These are phyloP conservation scores for Pelagia noctiluca DNA, from an alignment of 30 jellyfish, hydroid and myxozoan genomes.

Conservation along the genomic window DNA sequence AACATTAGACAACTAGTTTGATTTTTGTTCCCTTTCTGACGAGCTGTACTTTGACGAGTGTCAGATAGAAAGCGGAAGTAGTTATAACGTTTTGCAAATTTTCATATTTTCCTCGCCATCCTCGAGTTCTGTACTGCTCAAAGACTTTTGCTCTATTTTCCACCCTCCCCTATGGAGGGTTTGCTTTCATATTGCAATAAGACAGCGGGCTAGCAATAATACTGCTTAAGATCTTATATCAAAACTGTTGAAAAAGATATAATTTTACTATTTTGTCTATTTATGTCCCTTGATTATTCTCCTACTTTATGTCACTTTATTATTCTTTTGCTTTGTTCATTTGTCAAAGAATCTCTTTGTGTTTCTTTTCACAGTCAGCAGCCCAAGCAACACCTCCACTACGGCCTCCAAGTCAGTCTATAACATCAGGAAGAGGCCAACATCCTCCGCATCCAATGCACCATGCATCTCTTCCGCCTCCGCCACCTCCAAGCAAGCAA, in stretches of 20 bases:
- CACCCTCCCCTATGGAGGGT: background rate
- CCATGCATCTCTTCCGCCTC: constrained; percentile 40
- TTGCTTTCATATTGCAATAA: background rate
- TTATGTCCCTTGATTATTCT: background rate
- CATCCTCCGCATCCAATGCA: constrained; percentile 2
- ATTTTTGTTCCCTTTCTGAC: too few relatives aligned
- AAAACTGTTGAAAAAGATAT: too few relatives aligned
- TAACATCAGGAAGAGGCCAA: background rate
- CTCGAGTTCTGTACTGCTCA: too few relatives aligned
- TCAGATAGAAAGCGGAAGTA: too few relatives aligned
- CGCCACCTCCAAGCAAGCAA: constrained; percentile 30
- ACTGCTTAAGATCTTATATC: background rate
- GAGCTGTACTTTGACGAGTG: too few relatives aligned
- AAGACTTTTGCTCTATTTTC: too few relatives aligned
- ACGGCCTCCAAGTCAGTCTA: constrained; percentile 5
- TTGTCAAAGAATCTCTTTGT: background rate
- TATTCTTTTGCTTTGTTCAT: background rate
- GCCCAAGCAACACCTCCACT: constrained; percentile 60
- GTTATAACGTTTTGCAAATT: too few relatives aligned
- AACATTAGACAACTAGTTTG: too few relatives aligned
- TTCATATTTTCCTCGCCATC: too few relatives aligned
- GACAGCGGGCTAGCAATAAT: background rate
- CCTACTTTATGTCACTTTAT: background rate
- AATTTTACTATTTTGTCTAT: background rate
- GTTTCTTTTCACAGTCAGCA: constrained; percentile 42